Conservation (phyloP, 2,797 vertebrate species). For the Jordanella pulchra region DNA sequence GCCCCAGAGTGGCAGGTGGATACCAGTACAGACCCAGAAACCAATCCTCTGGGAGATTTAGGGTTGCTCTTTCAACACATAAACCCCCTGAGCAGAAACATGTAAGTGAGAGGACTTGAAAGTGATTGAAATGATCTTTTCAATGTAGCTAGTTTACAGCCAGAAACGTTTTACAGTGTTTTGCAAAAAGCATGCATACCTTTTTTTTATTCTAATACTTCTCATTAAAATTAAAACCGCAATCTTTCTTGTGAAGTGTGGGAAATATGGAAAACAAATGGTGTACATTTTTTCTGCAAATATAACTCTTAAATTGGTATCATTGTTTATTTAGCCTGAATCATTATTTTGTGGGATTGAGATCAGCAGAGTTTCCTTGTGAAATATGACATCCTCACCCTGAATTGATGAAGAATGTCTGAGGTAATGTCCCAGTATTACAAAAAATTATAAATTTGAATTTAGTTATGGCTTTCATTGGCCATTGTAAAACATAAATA, state of each 20-base stretch:
- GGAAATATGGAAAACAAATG: too few relatives aligned
- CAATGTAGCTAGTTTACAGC: background rate
- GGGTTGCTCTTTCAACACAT: conserved; percentile 10
- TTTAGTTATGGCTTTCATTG: background rate
- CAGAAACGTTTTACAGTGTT: background rate
- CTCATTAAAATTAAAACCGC: background rate
- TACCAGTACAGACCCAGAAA: conserved; percentile 74
- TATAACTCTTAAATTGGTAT: too few relatives aligned
- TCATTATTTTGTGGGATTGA: background rate
- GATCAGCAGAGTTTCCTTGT: background rate
- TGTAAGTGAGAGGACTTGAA: background rate
- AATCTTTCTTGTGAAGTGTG: background rate
- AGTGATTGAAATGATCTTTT: background rate
- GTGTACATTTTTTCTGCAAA: too few relatives aligned
- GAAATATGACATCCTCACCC: background rate
- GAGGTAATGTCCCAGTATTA: background rate
- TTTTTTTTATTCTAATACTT: background rate
- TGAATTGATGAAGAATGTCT: background rate
- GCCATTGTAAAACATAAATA: background rate
- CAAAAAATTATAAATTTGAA: background rate
- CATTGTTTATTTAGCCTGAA: too few relatives aligned
- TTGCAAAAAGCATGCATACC: background rate
- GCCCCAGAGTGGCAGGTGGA: conserved; percentile 64
- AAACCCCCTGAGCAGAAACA: conserved; percentile 20
- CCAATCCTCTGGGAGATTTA: conserved; percentile 10